Evolutionary conservation across 2,113 vertebrate species (phyloP), one percentile per base, ranked within the genome.

Genomic region (Sisor rabdophorus): DNA sequence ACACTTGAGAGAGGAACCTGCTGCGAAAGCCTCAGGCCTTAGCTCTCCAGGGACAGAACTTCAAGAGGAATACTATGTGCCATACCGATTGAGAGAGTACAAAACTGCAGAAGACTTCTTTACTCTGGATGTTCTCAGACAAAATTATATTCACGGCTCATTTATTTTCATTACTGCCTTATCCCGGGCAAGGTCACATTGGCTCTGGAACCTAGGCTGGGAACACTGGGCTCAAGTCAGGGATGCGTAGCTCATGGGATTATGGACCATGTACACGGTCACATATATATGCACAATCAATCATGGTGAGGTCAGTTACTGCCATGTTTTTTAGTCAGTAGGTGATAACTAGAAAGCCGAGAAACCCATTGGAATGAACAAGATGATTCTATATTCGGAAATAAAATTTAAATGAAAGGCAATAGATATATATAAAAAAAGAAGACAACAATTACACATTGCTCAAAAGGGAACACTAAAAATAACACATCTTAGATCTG

Each of bases 11-110:
- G 58, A 32, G 44, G 58, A 47, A 59, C 60, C 65, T 52, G 10
- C 61, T 55, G 55, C 73, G 58, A 32, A 53, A 82, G 60, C 77
- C 80, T 82, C 53, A 68, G 70, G 73, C 73, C 47, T 73, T 60
- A 68, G 53, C 44, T 76, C 68, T 79, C 73, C 48, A 7, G 73
- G 58, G 81, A 79, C 69, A 50, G 67, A 40, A 79, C 69, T 82
- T 82, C 50, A 82, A 78, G 73, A 58, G 48, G 54, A 48, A 72
- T 73, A 47, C 63, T 44, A 60, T 67, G n/a, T 74, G 68, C 56
- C 63, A 32, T 71, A 56, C 71, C 36, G 64, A 58, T 55, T 44
- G 44, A 28, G n/a, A 68, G 70, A 71, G 55, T 9, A 52, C 24
- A 77, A 75, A 32, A 69, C 56, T 71, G 32, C 67, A 73, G 74